Evolutionary conservation across 2,888 invertebrate species (phyloP), one percentile per base, ranked within the genome.

Genomic region (Homarus gammarus): DNA sequence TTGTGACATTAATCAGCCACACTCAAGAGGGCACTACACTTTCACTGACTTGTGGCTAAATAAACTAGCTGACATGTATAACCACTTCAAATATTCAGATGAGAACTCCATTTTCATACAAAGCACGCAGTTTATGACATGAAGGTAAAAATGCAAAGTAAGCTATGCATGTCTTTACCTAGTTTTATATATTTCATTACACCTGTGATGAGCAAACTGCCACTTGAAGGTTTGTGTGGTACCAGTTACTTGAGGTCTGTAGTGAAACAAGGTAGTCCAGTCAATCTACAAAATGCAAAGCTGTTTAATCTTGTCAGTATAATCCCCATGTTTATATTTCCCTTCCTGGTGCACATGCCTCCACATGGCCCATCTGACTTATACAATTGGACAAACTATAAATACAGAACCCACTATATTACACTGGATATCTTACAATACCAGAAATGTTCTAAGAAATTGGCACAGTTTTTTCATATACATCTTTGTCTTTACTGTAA

Each of bases 391-490:
- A 78, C 78, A 56, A 78, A 78, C 27, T 51, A 31, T 78, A 78
- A 36, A 51, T 36, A 36, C 38, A 78, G 36, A n/a, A 78, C 33
- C 78, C 51, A 78, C 78, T 78, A 56, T 56, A 38, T 51, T 56
- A 78, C 33, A 78, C 56, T 33, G 56, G 44, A 44, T 78, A 78
- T 78, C 78, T 78, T 78, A 78, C 78, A 78, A 56, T 78, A 78
- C 36, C 78, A 78, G 56, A 78, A 78, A 56, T 56, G n/a, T 44
- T 38, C 56, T 56, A 78, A 56, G 78, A 78, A 78, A 51, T 78
- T 78, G 78, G 78, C 78, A 78, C 78, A 78, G 56, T 33, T 56
- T 78, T 27, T 78, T 36, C 56, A 78, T 56, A 56, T 78, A 78
- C 78, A 78, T 56, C 36, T 56, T 36, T 78, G 27, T 78, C 78